Evolutionary conservation across 92 coral and sea anemone species (phyloP), one percentile per base, ranked within the genome.

Genomic region (Epizoanthus stellaris): DNA sequence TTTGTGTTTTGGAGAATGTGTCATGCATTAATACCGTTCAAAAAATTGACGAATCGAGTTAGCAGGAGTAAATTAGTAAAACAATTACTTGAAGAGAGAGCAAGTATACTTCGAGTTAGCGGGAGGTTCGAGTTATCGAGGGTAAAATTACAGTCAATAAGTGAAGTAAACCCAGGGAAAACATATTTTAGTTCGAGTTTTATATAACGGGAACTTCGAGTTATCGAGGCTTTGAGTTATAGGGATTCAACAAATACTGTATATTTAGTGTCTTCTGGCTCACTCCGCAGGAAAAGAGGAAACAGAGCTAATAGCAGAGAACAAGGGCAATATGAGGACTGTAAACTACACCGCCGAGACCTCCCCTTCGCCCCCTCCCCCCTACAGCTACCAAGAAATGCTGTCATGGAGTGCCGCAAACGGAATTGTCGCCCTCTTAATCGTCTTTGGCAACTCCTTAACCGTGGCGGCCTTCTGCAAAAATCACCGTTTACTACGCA

Each of bases 381-480:
- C 43, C 13, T 19, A 25, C 17, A 25, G 39, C 3, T 30, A 7
- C 56, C 88, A 45, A 65, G 95, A 74, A 61, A 52, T 88, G 14
- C 65, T 89, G 17, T 86, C 86, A 38, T 94, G 98, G 98, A 93
- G 92, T n/a, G 80, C 89, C 58, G 73, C 90, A 11, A 87, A 89
- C 74, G 98, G 93, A 34, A 70, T 89, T 0, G 85, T 94, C 8
- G 91, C 94, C 10, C 69, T 92, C 36, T 92, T 95, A 19, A 91
- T 92, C 45, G 83, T 94, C 68, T 73, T 84, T 59, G 98, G 98
- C 3, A 94, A 94, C 86, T 89, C 94, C 23, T 70, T 94, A 16
- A 94, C 92, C 81, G 82, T 94, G 73, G 82, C 94, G 43, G 95
- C 98, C 40, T 94, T 94, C 80, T 87, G 92, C 73, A 81, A 86